Conservation (phyloP, 1,140 invertebrate species). For the Liolophura sinensis region DNA sequence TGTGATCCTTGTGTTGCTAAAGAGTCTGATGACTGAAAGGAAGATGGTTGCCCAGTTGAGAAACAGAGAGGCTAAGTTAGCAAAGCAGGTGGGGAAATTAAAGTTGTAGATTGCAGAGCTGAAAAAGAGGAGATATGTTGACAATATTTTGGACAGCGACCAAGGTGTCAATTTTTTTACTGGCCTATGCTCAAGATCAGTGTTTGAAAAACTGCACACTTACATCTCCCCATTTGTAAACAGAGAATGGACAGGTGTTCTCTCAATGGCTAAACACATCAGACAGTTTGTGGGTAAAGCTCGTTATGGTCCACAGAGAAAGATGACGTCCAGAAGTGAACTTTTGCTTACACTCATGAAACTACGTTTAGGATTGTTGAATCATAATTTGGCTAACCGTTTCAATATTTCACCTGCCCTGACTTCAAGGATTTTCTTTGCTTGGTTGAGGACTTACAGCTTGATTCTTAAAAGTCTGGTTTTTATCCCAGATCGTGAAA, state of each 20-base stretch:
- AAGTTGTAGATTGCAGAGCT: too few species aligned
- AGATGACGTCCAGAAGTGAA: slow-evolving; percentile 14
- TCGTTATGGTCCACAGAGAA: slow-evolving; percentile 2
- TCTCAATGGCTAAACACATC: background rate
- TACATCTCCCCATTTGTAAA: background rate
- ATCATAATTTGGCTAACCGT: slow-evolving; percentile 10
- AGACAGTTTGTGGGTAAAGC: background rate
- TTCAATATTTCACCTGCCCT: slow-evolving; percentile 13
- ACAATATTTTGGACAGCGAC: too few species aligned
- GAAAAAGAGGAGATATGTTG: too few species aligned
- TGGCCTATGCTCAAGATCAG: background rate
- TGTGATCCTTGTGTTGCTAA: too few species aligned
- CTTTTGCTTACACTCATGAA: slow-evolving; percentile 15
- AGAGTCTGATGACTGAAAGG: too few species aligned
- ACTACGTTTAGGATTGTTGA: slow-evolving; percentile 12
- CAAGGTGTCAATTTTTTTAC: too few species aligned
- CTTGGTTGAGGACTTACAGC: slow-evolving; percentile 10
- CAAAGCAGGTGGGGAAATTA: too few species aligned
- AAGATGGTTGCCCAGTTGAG: too few species aligned
- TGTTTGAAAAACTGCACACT: background rate
- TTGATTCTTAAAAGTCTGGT: background rate
- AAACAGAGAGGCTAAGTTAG: too few species aligned
- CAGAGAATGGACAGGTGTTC: background rate
- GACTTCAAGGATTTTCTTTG: slow-evolving; percentile 12
- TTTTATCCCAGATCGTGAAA: too few species aligned